phyloP scores from a whole-genome alignment of 2,888 invertebrate species.

The Augiades crinisus region DNA sequence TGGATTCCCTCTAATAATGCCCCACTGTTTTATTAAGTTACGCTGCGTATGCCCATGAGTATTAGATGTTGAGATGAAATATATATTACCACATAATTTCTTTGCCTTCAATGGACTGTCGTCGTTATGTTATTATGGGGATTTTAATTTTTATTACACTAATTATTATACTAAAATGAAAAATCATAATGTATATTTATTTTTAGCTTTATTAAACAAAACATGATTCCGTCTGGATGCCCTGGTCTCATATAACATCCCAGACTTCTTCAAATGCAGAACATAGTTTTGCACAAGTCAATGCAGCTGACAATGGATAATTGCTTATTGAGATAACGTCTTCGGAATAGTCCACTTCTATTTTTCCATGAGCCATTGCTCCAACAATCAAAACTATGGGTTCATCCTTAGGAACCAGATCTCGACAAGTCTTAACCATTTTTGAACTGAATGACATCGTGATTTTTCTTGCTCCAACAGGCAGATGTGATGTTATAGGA shows the following conservation, averaged over 20 bases:
- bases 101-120: too few species aligned
- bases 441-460: slow-evolving; percentile 94
- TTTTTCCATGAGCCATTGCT: slow-evolving; percentile 98
- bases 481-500: slow-evolving; percentile 96
- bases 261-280: slow-evolving; percentile 97
- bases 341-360: slow-evolving; percentile 94
- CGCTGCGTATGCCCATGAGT: too few species aligned
- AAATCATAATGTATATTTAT: too few species aligned
- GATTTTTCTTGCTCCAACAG: slow-evolving; percentile 95
- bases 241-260: slow-evolving; percentile 85
- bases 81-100: too few species aligned
- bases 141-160: too few species aligned
- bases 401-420: slow-evolving; percentile 89
- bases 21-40: slow-evolving; percentile 35
- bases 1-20: slow-evolving; percentile 39
- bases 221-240: too few species aligned
- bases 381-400: slow-evolving; percentile 96
- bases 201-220: too few species aligned
- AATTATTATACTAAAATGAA: too few species aligned
- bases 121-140: too few species aligned
- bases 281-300: slow-evolving; percentile 97
- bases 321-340: slow-evolving; percentile 95
- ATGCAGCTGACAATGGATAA: slow-evolving; percentile 97
- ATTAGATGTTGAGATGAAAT: too few species aligned
- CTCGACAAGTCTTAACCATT: slow-evolving; percentile 84